Evolutionary conservation across 2,888 invertebrate species (phyloP).

Genomic region (Latrodectus hesperus): DNA sequence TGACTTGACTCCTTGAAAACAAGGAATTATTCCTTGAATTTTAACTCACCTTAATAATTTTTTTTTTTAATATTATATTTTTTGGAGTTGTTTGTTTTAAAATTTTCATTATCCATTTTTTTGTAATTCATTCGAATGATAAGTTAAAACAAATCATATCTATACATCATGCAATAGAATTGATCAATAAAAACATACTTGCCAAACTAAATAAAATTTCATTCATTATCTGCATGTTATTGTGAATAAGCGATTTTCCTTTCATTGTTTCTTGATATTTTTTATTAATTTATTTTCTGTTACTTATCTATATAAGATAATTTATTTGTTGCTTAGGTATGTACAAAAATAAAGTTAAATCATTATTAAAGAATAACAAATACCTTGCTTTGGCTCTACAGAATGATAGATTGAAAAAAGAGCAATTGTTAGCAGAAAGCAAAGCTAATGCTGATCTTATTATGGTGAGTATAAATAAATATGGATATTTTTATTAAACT

Average conservation of each 20-base stretch:
- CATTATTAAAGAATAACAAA: conserved; percentile 19
- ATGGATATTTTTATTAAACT: not conserved
- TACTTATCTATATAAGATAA: too few species aligned
- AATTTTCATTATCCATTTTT: too few species aligned
- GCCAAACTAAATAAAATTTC: not conserved
- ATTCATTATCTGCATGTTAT: not conserved
- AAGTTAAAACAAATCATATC: too few species aligned
- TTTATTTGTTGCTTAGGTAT: not conserved
- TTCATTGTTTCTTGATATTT: not conserved
- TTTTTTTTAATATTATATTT: too few species aligned
- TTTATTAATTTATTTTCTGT: not conserved
- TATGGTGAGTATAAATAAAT: conserved; percentile 10
- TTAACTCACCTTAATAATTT: too few species aligned
- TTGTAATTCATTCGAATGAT: too few species aligned
- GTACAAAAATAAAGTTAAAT: conserved; percentile 12
- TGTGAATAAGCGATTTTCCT: not conserved
- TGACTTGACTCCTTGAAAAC: too few species aligned
- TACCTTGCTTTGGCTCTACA: conserved; percentile 22
- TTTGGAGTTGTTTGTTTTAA: too few species aligned
- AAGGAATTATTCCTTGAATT: too few species aligned
- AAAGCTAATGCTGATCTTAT: conserved; percentile 10
- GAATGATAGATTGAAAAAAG: conserved; percentile 4
- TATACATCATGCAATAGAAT: not conserved
- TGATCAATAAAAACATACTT: not conserved
- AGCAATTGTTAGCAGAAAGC: conserved; percentile 2